Percentiles rank a stretch among this genome's conserved stretches.
Evolutionary conservation across 2,113 vertebrate genomes (phyloP).

Genomic region (Pogona vitticeps): DNA sequence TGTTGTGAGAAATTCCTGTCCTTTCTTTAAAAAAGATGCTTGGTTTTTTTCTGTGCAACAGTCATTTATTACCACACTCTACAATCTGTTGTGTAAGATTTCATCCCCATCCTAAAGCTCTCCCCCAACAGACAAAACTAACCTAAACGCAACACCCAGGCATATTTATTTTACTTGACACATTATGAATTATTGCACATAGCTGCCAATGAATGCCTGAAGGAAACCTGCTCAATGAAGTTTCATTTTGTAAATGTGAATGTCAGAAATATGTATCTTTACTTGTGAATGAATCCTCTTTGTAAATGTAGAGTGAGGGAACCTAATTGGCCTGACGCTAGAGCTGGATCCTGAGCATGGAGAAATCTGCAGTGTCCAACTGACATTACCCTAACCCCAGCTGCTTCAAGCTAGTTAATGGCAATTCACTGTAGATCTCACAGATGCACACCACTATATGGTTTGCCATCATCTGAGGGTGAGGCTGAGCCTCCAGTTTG

Average conservation of each 20-base stretch:
- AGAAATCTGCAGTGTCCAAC: too few relatives aligned
- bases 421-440: too few relatives aligned
- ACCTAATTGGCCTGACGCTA: not conserved
- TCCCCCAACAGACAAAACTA: not conserved
- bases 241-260: not conserved
- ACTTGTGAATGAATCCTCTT: not conserved
- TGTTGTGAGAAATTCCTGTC: not conserved
- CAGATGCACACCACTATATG: too few relatives aligned
- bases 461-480: too few relatives aligned
- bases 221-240: not conserved
- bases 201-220: not conserved
- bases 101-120: not conserved
- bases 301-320: not conserved
- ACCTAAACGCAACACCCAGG: not conserved
- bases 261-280: not conserved
- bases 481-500: too few relatives aligned
- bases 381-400: too few relatives aligned
- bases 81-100: not conserved
- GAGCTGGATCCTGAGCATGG: too few relatives aligned
- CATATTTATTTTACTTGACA: not conserved
- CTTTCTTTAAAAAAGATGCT: not conserved
- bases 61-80: not conserved
- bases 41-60: slow-evolving; percentile 3
- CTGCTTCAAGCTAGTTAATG: too few relatives aligned
- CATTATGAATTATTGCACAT: not conserved